Evolutionary conservation across 1,140 invertebrate genomes (phyloP).

Genomic region (Plutomurus gul): DNA sequence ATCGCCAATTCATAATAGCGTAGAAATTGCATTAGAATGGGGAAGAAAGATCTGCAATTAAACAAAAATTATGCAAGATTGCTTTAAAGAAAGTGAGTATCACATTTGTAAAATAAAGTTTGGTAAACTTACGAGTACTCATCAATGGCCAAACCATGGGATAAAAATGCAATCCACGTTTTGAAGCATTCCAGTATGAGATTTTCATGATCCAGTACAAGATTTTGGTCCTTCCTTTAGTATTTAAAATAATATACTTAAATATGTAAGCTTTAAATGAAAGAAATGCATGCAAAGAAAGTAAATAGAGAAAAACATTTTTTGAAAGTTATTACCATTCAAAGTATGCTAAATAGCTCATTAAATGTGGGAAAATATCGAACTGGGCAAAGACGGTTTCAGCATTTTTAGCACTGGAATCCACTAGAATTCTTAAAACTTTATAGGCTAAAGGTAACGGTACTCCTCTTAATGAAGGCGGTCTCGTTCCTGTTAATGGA

Average conservation of each 20-base stretch:
- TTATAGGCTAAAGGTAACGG: constrained; percentile 34
- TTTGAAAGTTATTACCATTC: constrained; percentile 31
- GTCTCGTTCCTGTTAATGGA: neutral
- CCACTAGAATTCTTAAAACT: constrained; percentile 36
- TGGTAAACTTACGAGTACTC: constrained; percentile 35
- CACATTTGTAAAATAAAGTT: neutral
- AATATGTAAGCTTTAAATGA: neutral
- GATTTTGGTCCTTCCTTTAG: constrained; percentile 32
- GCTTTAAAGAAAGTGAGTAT: neutral
- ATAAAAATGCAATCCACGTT: constrained; percentile 35
- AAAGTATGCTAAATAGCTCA: constrained; percentile 40
- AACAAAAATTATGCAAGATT: neutral
- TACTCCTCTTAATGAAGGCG: neutral
- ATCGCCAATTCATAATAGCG: neutral
- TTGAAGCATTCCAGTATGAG: constrained; percentile 36
- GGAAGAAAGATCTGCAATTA: constrained; percentile 34
- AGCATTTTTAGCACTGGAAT: constrained; percentile 36
- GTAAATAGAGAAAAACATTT: neutral
- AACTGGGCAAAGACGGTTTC: constrained; percentile 6
- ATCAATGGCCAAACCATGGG: constrained; percentile 31
- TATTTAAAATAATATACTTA: neutral
- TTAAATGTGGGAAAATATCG: constrained; percentile 31
- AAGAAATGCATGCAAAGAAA: neutral
- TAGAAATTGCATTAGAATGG: constrained; percentile 40
- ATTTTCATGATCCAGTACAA: constrained; percentile 7